Evolutionary conservation across 2,113 vertebrate species (phyloP).

Genomic region (human (Homo sapiens)): DNA sequence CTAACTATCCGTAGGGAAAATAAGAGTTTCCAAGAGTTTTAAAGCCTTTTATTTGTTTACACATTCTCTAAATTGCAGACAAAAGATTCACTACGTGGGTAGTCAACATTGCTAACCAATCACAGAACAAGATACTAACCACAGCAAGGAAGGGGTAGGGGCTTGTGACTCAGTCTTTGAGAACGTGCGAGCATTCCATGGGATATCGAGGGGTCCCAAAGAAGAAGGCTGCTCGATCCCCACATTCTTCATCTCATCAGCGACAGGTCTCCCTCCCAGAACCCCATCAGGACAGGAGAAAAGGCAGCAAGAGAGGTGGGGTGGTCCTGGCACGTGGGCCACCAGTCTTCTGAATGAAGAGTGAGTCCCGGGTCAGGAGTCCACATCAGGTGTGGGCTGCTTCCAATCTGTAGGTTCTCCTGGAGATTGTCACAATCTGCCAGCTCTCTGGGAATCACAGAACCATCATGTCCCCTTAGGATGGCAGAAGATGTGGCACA

Average conservation of each 20-base stretch:
- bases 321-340: neutral
- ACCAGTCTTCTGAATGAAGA: neutral
- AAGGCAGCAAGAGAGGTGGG: neutral
- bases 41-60: constrained; percentile 81
- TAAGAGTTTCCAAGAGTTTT: constrained; percentile 75
- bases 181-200: constrained; percentile 70
- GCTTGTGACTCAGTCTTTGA: constrained; percentile 78
- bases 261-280: constrained; percentile 19
- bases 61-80: constrained; percentile 82
- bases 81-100: constrained; percentile 81
- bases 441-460: constrained; percentile 64
- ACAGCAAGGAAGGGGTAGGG: constrained; percentile 80
- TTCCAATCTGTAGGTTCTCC: constrained; percentile 16
- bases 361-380: neutral
- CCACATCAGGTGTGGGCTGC: neutral
- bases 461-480: neutral
- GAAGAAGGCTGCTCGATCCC: neutral
- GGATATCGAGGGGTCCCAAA: constrained; percentile 50
- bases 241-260: neutral
- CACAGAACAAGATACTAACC: constrained; percentile 84
- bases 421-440: neutral
- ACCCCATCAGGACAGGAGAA: neutral
- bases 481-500: neutral
- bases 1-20: constrained; percentile 57
- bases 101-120: constrained; percentile 84